Conservation (phyloP, 1,140 invertebrate genomes). For the Drosophila mojavensis region DNA sequence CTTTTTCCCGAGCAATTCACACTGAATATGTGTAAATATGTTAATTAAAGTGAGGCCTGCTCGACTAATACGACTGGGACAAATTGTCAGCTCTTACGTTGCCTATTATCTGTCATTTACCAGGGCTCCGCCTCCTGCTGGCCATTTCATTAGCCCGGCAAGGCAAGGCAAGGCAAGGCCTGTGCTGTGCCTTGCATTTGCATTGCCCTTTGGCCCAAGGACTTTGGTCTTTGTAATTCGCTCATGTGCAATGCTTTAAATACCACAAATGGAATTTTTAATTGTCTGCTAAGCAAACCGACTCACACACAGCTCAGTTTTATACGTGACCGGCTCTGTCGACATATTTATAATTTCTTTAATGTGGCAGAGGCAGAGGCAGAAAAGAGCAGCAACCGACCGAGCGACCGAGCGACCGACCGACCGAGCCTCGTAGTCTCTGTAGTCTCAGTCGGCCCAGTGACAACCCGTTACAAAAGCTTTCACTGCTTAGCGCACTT, state of each 20-base stretch:
- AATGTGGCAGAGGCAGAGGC: slow-evolving; percentile 13
- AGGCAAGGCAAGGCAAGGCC: slow-evolving; percentile 3
- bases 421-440: neutral
- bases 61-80: slow-evolving; percentile 5
- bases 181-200: neutral
- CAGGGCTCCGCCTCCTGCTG: slow-evolving; percentile 11
- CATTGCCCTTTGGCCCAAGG: neutral
- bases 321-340: slow-evolving; percentile 30
- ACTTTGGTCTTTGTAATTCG: slow-evolving; percentile 20
- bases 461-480: slow-evolving; percentile 50
- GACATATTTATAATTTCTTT: slow-evolving; percentile 56
- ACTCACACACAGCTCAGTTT: slow-evolving; percentile 17
- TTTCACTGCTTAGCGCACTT: slow-evolving; percentile 54
- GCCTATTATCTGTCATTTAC: slow-evolving; percentile 21
- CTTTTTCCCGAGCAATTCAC: neutral
- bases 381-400: neutral
- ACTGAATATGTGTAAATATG: neutral
- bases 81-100: slow-evolving; percentile 12
- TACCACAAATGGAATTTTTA: slow-evolving; percentile 64
- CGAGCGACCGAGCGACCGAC: neutral
- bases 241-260: slow-evolving; percentile 44
- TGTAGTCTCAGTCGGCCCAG: slow-evolving; percentile 5
- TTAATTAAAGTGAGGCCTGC: neutral
- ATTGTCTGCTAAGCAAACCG: slow-evolving; percentile 44
- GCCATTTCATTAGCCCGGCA: slow-evolving; percentile 39